A percentile compares a stretch with the other conserved stretches of the same genome.
Evolutionary conservation across 1,140 invertebrate species (phyloP).

Genomic region (Eubasilissa regina): DNA sequence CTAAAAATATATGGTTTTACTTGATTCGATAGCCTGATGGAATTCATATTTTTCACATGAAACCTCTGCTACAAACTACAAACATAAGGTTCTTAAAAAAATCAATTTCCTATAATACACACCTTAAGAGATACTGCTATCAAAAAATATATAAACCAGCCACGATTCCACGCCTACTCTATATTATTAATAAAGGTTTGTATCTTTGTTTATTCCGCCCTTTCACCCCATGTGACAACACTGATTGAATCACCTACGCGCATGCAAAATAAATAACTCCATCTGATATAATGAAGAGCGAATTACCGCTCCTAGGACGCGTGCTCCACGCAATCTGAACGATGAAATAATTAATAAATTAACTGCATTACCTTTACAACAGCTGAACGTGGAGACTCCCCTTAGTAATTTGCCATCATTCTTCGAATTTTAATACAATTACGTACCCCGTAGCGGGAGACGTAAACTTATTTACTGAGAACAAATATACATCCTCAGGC

Average conservation of each 20-base stretch:
- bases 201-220: no score
- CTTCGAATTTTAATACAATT: constrained; percentile 45
- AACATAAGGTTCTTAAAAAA: no score
- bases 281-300: background rate
- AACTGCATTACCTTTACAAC: constrained; percentile 37
- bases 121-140: no score
- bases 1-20: no score
- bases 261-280: constrained; percentile 14
- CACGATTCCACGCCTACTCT: no score
- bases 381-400: background rate
- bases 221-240: background rate
- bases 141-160: no score
- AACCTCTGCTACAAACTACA: no score
- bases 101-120: no score
- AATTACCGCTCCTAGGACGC: background rate
- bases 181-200: no score
- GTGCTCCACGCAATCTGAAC: constrained; percentile 13
- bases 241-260: background rate
- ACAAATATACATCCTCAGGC: constrained; percentile 44
- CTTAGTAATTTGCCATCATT: constrained; percentile 41
- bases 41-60: no score
- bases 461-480: constrained; percentile 46
- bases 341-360: constrained; percentile 44
- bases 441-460: constrained; percentile 40
- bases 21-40: no score